Base-by-base conservation (phyloP, 2,113 vertebrate species). In the Puma concolor region DNA sequence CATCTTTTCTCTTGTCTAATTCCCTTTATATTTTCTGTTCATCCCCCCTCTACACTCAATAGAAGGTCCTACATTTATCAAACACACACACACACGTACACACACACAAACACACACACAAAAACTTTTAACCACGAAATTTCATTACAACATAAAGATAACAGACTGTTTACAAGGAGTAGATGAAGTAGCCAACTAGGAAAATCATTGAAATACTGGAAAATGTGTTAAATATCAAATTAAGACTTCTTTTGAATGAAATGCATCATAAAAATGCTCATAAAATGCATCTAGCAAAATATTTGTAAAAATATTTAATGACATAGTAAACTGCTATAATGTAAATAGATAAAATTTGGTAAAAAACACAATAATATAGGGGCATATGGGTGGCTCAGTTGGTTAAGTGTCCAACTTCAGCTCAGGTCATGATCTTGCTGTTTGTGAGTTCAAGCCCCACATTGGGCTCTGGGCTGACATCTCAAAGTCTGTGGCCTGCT, bases 151-250 rank as follows among this genome's bases (percentile, higher is more conserved):
- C 21, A 57, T 25, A 60, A 7, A 57, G 33, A 71, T 15, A 88
- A 17, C 12, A 27, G 15, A 33, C 7, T n/a, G 2, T 8, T 38
- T 4, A 5, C 5, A 9, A 57, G 13, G 38, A 19, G 25, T 0
- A 71, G 29, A 44, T 27, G 29, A 97, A 82, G 1, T 21, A 7
- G 38, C 33, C 50, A 38, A 69, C 9, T 31, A 72, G 2, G 36
- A 0, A 15, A 76, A 67, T n/a, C 36, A 92, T 4, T n/a, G 2
- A 83, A 92, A 80, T 25, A 64, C 1, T 74, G 2, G 5, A 21
- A 94, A 84, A 76, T 79, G 25, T 69, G 12, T 2, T 71, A 64
- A 81, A 25, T 96, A 48, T 38, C 31, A 74, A 90, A 77, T 38
- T 48, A 36, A 16, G 27, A 0, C 38, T 54, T 54, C 29, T 66